Percentiles rank a stretch among this genome's conserved stretches.
These are phyloP conservation scores for Sprattus sprattus DNA, from an alignment of 2,113 vertebrate genomes.

Conservation along the genomic window DNA sequence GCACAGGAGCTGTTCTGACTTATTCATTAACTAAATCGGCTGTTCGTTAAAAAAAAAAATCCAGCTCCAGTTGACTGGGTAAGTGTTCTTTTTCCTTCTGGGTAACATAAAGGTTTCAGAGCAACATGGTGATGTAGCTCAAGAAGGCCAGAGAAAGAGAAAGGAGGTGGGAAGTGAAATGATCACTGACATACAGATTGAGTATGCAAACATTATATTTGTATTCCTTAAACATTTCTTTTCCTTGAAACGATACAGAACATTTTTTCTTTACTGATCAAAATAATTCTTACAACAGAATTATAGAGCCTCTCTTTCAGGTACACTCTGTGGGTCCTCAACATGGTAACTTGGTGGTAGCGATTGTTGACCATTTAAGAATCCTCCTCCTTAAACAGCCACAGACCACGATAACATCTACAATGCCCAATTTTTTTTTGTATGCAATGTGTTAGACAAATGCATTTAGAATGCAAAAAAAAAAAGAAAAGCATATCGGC, in stretches of 20 bases:
- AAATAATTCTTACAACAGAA: constrained; percentile 75
- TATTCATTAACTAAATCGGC: not conserved
- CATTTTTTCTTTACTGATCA: not conserved
- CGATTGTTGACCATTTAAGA: not conserved
- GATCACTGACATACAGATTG: constrained; percentile 22
- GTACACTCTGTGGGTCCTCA: constrained; percentile 49
- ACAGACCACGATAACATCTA: not conserved
- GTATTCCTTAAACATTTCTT: constrained; percentile 12
- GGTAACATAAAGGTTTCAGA: not conserved
- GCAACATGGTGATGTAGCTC: not conserved
- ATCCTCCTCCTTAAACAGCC: too few relatives aligned
- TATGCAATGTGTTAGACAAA: not conserved
- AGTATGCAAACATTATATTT: constrained; percentile 11
- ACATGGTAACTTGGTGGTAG: constrained; percentile 36
- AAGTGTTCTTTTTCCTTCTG: not conserved
- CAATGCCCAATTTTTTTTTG: not conserved
- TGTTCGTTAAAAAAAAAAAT: not conserved
- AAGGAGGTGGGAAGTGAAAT: not conserved
- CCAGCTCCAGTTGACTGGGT: not conserved
- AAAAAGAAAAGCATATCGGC: too few relatives aligned
- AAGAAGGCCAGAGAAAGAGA: not conserved
- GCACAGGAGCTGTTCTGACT: not conserved
- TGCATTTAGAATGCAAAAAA: too few relatives aligned
- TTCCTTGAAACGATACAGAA: constrained; percentile 22
- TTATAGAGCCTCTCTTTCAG: constrained; percentile 44